These are phyloP conservation scores for Rana temporaria DNA, from an alignment of 2,113 vertebrate species.

Conservation along the genomic window DNA sequence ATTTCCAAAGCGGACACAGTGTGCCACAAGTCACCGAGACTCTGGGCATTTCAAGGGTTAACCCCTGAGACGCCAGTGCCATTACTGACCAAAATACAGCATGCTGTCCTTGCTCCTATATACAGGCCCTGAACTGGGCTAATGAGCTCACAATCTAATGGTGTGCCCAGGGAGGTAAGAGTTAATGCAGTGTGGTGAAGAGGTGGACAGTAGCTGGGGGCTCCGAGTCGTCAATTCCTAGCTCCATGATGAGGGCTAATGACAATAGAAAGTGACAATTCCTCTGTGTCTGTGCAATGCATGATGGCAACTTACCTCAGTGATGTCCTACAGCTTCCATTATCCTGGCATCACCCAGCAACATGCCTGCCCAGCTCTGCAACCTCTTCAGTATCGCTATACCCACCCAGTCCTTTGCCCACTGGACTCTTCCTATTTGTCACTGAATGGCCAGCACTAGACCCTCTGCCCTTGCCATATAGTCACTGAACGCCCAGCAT, in stretches of 20 bases:
- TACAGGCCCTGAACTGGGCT: background rate
- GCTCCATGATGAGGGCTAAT: background rate
- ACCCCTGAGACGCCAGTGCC: background rate
- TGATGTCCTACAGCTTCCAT: constrained; percentile 7
- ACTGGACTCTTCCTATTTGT: no score
- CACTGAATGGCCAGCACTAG: background rate
- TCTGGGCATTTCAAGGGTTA: background rate
- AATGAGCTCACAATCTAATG: constrained; percentile 7
- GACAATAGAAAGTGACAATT: constrained; percentile 20
- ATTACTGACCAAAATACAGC: background rate
- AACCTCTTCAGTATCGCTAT: background rate
- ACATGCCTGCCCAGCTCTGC: background rate
- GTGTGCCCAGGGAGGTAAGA: background rate
- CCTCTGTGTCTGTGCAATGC: background rate
- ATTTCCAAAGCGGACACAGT: background rate
- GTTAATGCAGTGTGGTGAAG: constrained; percentile 13
- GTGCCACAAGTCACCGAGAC: background rate
- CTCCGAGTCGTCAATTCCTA: background rate
- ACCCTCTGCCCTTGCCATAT: no score
- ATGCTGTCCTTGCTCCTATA: no score
- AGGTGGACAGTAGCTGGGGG: constrained; percentile 13
- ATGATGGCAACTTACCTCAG: constrained; percentile 23
- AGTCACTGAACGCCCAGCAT: no score
- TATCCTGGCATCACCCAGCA: background rate
- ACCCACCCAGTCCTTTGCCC: background rate